phyloP scores from a whole-genome alignment of 2,113 vertebrate species.

The Odontesthes bonariensis region DNA sequence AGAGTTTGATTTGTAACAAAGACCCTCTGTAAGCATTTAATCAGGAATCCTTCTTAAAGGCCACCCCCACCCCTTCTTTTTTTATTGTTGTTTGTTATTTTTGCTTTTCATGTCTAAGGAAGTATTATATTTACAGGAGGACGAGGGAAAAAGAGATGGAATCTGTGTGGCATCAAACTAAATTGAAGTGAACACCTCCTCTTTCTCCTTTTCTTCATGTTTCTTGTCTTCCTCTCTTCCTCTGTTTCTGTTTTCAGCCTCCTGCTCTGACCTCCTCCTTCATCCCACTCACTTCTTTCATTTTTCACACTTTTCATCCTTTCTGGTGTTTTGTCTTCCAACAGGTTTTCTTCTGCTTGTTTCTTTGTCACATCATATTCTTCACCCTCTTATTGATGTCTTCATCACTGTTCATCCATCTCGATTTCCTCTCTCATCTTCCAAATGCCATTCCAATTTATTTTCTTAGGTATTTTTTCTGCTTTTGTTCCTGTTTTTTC shows the following conservation, averaged over 20 bases:
- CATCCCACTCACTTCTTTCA: neutral
- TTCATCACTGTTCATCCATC: neutral
- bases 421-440: neutral
- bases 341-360: neutral
- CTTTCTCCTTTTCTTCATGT: slow-evolving; percentile 23
- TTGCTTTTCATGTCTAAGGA: slow-evolving; percentile 1
- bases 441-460: neutral
- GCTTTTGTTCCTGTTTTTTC: neutral
- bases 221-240: neutral
- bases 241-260: neutral
- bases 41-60: neutral
- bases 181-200: slow-evolving; percentile 62
- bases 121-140: slow-evolving; percentile 1
- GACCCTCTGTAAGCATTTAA: too few species aligned
- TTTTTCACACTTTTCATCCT: neutral
- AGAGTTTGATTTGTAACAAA: too few species aligned
- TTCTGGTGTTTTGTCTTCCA: too few species aligned
- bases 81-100: too few species aligned
- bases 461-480: neutral
- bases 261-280: neutral
- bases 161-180: slow-evolving; percentile 52
- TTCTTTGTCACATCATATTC: neutral
- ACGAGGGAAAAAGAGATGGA: slow-evolving; percentile 43
- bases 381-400: neutral
- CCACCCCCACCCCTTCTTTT: too few species aligned